These are phyloP conservation scores for Oryzias melastigma DNA, from an alignment of 2,113 vertebrate genomes.

Conservation along the genomic window DNA sequence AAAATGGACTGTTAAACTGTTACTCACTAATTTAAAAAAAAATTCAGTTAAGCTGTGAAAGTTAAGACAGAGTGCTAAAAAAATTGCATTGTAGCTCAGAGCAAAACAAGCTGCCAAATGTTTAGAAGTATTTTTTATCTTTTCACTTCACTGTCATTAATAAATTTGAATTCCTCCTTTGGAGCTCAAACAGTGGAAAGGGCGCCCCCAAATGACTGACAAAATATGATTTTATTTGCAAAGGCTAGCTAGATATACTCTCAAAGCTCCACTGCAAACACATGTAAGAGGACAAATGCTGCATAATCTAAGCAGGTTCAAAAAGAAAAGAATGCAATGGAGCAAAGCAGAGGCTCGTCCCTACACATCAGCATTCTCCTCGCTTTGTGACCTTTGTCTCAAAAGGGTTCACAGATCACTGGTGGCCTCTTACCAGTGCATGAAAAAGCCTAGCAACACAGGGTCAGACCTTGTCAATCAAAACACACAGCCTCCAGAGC, in stretches of 20 bases:
- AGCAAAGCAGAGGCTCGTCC: slow-evolving; percentile 39
- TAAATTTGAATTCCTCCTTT: slow-evolving; percentile 24
- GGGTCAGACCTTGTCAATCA: slow-evolving; percentile 72
- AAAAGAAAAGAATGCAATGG: slow-evolving; percentile 26
- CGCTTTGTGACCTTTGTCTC: slow-evolving; percentile 65
- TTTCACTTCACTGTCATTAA: slow-evolving; percentile 38
- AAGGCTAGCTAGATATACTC: slow-evolving; percentile 3
- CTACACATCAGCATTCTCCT: slow-evolving; percentile 61
- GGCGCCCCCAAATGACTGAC: slow-evolving; percentile 62
- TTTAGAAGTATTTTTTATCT: slow-evolving; percentile 22
- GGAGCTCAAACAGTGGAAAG: slow-evolving; percentile 39
- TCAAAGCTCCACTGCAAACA: slow-evolving; percentile 1
- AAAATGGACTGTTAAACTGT: slow-evolving; percentile 2
- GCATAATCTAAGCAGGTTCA: slow-evolving; percentile 20
- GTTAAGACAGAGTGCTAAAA: slow-evolving; percentile 32
- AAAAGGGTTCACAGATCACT: slow-evolving; percentile 60
- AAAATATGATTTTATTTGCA: neutral
- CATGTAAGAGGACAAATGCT: slow-evolving; percentile 12
- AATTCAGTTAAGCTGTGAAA: slow-evolving; percentile 16
- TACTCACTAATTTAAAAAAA: slow-evolving; percentile 2
- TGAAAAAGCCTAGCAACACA: slow-evolving; percentile 68
- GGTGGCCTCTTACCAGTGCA: slow-evolving; percentile 67
- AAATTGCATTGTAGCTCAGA: slow-evolving; percentile 20
- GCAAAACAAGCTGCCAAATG: slow-evolving; percentile 44
- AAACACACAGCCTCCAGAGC: slow-evolving; percentile 29